A percentile compares a stretch with the other conserved stretches of the same genome.
Evolutionary conservation across 23 tunicate species (phyloP).

Genomic region (Phallusia fumigata): DNA sequence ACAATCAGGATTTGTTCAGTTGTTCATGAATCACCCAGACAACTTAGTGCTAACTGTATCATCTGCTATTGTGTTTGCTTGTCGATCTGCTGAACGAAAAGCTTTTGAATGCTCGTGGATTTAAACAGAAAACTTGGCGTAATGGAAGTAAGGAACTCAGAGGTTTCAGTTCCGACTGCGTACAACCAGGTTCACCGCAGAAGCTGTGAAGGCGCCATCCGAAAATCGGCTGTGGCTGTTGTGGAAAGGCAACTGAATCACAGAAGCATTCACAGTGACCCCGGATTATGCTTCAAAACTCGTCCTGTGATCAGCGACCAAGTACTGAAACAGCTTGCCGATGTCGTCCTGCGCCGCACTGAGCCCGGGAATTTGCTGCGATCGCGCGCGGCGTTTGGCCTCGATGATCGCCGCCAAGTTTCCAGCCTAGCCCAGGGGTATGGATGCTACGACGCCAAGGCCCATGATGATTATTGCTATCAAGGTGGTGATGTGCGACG

Average conservation of each 20-base stretch:
- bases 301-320: conserved; percentile 8
- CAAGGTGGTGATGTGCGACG: neutral
- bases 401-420: neutral
- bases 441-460: neutral
- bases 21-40: too few species aligned
- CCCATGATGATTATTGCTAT: neutral
- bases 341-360: neutral
- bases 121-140: neutral
- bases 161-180: neutral
- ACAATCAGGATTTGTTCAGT: too few species aligned
- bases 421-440: neutral
- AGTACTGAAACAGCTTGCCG: conserved; percentile 12
- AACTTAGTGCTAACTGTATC: too few species aligned
- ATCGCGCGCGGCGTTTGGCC: neutral
- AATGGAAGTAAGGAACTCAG: neutral
- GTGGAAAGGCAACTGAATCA: conserved; percentile 43
- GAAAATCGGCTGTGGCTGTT: conserved; percentile 1
- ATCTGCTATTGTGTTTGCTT: too few species aligned
- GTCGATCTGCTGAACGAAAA: neutral
- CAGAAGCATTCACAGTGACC: conserved; percentile 76
- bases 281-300: conserved; percentile 38
- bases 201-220: conserved; percentile 44
- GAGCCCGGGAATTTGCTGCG: neutral
- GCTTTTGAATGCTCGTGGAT: conserved; percentile 2
- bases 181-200: conserved; percentile 21